Evolutionary conservation across 2,888 invertebrate genomes (phyloP).

Genomic region (Drosophila mulleri): DNA sequence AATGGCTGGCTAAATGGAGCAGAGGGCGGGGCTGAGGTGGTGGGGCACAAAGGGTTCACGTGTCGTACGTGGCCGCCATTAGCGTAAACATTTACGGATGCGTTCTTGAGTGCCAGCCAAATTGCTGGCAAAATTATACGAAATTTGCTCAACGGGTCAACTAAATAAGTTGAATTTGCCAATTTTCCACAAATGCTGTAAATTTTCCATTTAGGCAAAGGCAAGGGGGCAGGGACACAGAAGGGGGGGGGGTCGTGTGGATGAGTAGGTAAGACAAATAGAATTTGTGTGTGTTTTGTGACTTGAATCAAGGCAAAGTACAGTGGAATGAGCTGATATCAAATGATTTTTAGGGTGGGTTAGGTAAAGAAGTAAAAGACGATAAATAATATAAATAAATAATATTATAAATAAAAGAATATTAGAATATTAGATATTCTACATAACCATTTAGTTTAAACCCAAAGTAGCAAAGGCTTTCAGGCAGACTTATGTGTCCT

Average conservation of each 20-base stretch:
- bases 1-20: slow-evolving; percentile 27
- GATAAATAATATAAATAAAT: too few relatives aligned
- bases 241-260: background rate
- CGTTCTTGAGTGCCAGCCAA: slow-evolving; percentile 70
- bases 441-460: too few relatives aligned
- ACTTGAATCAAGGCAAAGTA: slow-evolving; percentile 23
- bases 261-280: slow-evolving; percentile 22
- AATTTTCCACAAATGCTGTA: slow-evolving; percentile 48
- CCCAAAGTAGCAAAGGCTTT: too few relatives aligned
- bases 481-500: too few relatives aligned
- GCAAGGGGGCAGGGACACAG: background rate
- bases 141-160: slow-evolving; percentile 49
- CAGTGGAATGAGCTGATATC: slow-evolving; percentile 14
- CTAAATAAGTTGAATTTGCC: slow-evolving; percentile 51
- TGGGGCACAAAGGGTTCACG: slow-evolving; percentile 44
- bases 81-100: slow-evolving; percentile 68
- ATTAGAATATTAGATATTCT: background rate
- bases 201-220: slow-evolving; percentile 17
- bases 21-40: background rate
- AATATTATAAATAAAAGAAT: too few relatives aligned
- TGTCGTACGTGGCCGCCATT: slow-evolving; percentile 68
- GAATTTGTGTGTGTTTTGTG: slow-evolving; percentile 17
- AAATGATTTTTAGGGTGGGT: background rate
- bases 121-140: slow-evolving; percentile 36
- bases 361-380: background rate